Evolutionary conservation across 2,797 vertebrate genomes (phyloP), one percentile per base, ranked within the genome.

Genomic region (Coregonus suidteri): DNA sequence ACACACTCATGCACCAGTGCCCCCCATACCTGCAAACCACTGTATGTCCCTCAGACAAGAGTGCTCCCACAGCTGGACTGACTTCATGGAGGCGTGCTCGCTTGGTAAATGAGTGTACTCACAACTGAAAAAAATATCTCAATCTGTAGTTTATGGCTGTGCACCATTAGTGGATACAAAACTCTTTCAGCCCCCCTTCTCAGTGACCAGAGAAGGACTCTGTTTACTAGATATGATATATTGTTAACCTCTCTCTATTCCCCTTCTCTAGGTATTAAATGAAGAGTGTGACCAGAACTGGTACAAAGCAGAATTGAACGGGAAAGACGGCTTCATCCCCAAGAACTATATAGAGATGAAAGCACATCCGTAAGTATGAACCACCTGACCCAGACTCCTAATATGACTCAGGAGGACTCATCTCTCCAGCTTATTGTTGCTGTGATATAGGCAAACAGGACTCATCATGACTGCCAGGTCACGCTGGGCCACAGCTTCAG

Each of bases 301-400:
- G 98, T 99, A 99, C 93, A 99, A 99, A 88, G 98, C 98, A 85
- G 98, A 99, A 79, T 96, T 98, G 80, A 98, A 97, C 11, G 98
- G 98, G 84, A 99, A 99, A 92, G 98, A 99, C 0, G 97, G 98
- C 90, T 99, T 99, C 93, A 99, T 99, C 85, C 98, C 98, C 87
- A 99, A 99, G 96, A 99, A 99, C 89, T 99, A 99, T 93, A 99
- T 99, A 90, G 97, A 99, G 94, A 99, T 99, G 98, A 99, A 98
- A 90, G 95, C 98, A 72, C 98, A 99, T 90, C 97, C 95, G 98
- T 99, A 93, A 98, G 98, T 98, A 92, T 3, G 6, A 1, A 18
- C n/a, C 5, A 6, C 75, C 47, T 70, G 0, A 18, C 14, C 65
- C 65, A 34, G 30, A 35, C 65, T 35, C 41, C 41, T 47, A 47